Conservation (phyloP, 1,140 invertebrate genomes). For the Drosophila baimaii region DNA sequence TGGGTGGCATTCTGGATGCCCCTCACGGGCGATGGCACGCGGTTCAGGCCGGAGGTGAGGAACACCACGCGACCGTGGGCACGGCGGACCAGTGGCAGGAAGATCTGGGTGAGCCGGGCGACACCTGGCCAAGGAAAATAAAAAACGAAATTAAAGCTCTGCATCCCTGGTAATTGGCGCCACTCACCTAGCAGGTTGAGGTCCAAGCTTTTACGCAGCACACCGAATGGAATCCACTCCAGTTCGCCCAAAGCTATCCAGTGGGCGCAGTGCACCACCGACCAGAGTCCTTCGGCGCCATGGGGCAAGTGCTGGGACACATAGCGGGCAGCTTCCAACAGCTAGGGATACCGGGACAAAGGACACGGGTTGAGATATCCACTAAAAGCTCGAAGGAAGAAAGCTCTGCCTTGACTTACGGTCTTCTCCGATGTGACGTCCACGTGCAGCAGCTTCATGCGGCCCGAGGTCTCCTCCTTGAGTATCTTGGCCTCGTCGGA, state of each 20-base stretch:
- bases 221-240: conserved; percentile 92
- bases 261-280: conserved; percentile 94
- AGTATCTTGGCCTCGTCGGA: conserved; percentile 88
- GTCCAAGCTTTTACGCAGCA: conserved; percentile 90
- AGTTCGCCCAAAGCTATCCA: conserved; percentile 94
- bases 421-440: conserved; percentile 90
- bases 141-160: not conserved
- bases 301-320: conserved; percentile 91
- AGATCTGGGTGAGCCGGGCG: conserved; percentile 90
- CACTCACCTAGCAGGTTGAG: conserved; percentile 89
- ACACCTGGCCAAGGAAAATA: conserved; percentile 86
- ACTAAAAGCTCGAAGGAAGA: conserved; percentile 23
- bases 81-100: conserved; percentile 91
- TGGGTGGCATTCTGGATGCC: conserved; percentile 91
- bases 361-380: conserved; percentile 1
- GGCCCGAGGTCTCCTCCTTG: conserved; percentile 90
- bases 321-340: conserved; percentile 90
- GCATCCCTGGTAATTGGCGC: conserved; percentile 15
- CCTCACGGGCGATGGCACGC: conserved; percentile 90
- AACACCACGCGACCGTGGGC: conserved; percentile 89
- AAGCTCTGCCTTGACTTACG: conserved; percentile 77
- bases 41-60: conserved; percentile 89
- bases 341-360: conserved; percentile 80
- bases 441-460: conserved; percentile 90
- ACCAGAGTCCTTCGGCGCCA: conserved; percentile 92